Conservation (phyloP, 2,888 invertebrate species). For the Microchrysa polita region DNA sequence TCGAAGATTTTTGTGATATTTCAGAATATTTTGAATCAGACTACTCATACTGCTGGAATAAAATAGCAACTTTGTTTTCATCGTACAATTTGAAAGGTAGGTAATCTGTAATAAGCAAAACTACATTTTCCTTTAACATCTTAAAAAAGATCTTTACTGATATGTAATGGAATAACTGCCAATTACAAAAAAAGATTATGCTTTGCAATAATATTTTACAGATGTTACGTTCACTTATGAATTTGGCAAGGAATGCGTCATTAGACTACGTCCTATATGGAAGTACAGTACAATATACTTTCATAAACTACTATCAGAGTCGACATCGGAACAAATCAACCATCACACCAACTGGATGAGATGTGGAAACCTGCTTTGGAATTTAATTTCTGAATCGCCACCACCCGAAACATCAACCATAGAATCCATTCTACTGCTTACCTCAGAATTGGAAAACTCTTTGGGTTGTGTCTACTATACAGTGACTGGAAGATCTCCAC, state of each 20-base stretch:
- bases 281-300: not conserved
- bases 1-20: not conserved
- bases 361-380: not conserved
- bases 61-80: too few relatives aligned
- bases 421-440: constrained; percentile 55
- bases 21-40: not conserved
- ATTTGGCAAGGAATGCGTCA: constrained; percentile 36
- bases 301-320: not conserved
- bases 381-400: constrained; percentile 2
- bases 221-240: constrained; percentile 37
- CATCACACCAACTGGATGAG: constrained; percentile 31
- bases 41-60: too few relatives aligned
- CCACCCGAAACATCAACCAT: constrained; percentile 45
- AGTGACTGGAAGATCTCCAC: constrained; percentile 54
- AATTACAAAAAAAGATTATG: too few relatives aligned
- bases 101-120: too few relatives aligned
- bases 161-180: too few relatives aligned
- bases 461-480: constrained; percentile 56
- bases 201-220: too few relatives aligned
- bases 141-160: too few relatives aligned
- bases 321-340: too few relatives aligned
- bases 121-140: too few relatives aligned
- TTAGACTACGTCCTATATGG: constrained; percentile 45
- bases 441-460: constrained; percentile 56
- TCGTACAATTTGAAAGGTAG: too few relatives aligned